Percentiles rank a stretch among this genome's conserved stretches.
These are phyloP conservation scores for Scarus forsteni DNA, from an alignment of 2,797 vertebrate species.

Conservation along the genomic window DNA sequence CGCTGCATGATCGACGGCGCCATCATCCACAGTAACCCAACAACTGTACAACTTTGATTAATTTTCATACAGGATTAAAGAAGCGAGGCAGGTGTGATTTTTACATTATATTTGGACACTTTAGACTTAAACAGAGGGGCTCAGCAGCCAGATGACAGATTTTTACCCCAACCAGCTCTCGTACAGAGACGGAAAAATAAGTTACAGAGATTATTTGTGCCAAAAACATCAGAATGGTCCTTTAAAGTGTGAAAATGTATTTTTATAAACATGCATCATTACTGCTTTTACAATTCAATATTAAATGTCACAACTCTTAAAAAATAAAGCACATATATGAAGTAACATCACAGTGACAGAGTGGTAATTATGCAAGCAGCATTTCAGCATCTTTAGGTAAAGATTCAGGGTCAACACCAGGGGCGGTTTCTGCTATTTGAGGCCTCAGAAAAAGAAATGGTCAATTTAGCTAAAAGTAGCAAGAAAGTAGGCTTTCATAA, in stretches of 20 bases:
- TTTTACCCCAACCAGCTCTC: slow-evolving; percentile 59
- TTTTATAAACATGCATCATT: slow-evolving; percentile 69
- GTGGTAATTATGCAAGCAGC: slow-evolving; percentile 26
- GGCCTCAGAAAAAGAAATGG: no score
- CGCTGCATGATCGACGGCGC: slow-evolving; percentile 73
- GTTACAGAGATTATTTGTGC: slow-evolving; percentile 31
- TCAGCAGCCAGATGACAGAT: slow-evolving; percentile 48
- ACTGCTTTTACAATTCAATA: slow-evolving; percentile 53
- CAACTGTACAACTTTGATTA: slow-evolving; percentile 66
- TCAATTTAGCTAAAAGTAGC: no score
- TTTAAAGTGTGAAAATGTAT: slow-evolving; percentile 31
- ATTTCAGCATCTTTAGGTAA: slow-evolving; percentile 23
- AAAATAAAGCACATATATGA: slow-evolving; percentile 59
- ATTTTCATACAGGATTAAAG: slow-evolving; percentile 86
- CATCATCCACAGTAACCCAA: slow-evolving; percentile 47
- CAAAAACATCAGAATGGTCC: slow-evolving; percentile 39
- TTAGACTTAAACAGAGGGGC: slow-evolving; percentile 26
- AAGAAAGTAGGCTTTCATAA: no score
- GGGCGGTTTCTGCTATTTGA: no score
- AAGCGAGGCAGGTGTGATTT: slow-evolving; percentile 48
- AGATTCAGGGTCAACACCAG: neutral
- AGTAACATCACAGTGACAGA: slow-evolving; percentile 44
- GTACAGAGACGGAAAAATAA: slow-evolving; percentile 49
- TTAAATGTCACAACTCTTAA: slow-evolving; percentile 35
- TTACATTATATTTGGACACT: slow-evolving; percentile 47